Base-by-base conservation (phyloP, 2,113 vertebrate species). In the Eonycteris spelaea region DNA sequence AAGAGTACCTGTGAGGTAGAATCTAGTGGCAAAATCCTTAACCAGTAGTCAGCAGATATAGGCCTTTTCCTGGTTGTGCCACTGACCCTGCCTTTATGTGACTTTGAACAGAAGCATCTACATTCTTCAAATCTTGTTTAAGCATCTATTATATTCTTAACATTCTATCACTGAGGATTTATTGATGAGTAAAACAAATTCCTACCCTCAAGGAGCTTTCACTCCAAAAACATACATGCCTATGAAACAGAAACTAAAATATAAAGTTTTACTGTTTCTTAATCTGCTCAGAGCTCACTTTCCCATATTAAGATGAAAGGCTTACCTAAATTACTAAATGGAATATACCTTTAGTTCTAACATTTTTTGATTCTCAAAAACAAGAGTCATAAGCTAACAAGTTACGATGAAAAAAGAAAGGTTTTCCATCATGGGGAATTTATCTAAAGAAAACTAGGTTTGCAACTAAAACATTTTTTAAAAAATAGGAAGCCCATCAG, bases 231-330 rank as follows among this genome's bases (percentile, higher is more conserved):
- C 4, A 26, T 86, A 71, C 0, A 10, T 43, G 9, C 2, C 1
- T n/a, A 8, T 73, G 83, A 90, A 90, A 88, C n/a, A 78, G 15
- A 51, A 94, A 78, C 86, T 71, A 51, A 89, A 96, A 48, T n/a
- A 6, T 3, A 82, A 28, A 53, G 15, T 45, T 82, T 71, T 7
- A 65, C 13, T 40, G 9, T 26, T 89, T 35, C 22, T 79, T 71
- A 51, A 65, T 59, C 15, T 65, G 7, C 12, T 65, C 45, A 40
- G 12, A 77, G 43, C 16, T 38, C 30, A 90, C 30, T 16, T 77
- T 59, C 0, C n/a, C 4, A 35, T 45, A 28, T 48, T 77, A 40
- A 75, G 51, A 83, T 21, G 12, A 75, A 11, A 86, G 24, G 1
- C 10, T 74, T 59, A 1, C 9, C 1, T 59, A 84, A 90, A 33